A percentile compares a stretch with the other conserved stretches of the same genome.
These are phyloP conservation scores for Baronia brevicornis DNA, from an alignment of 2,888 invertebrate genomes.

Conservation along the genomic window DNA sequence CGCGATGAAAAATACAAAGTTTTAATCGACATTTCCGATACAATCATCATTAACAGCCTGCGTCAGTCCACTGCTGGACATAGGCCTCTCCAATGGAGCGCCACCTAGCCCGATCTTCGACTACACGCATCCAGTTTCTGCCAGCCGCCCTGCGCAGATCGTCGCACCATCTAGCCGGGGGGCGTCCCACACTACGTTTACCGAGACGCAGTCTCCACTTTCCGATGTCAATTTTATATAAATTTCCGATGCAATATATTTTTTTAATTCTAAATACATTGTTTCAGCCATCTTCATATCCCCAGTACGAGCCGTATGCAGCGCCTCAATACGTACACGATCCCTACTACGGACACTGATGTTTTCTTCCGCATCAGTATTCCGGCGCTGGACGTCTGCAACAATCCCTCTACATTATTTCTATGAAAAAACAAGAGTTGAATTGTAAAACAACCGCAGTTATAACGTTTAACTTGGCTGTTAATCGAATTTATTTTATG, in stretches of 20 bases:
- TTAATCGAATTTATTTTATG: not conserved
- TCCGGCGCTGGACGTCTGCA: constrained; percentile 19
- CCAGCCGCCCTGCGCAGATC: no score
- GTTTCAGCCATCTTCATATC: constrained; percentile 25
- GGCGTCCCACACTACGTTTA: no score
- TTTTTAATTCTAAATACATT: no score
- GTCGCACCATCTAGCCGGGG: no score
- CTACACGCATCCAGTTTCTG: no score
- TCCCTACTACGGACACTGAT: constrained; percentile 53
- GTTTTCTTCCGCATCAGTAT: constrained; percentile 3
- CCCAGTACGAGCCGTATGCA: constrained; percentile 25
- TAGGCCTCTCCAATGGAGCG: no score
- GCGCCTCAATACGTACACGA: constrained; percentile 39
- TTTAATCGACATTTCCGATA: not conserved
- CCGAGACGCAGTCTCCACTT: no score
- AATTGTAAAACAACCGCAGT: constrained; percentile 5
- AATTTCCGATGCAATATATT: no score
- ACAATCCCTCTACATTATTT: constrained; percentile 29
- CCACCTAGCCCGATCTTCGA: no score
- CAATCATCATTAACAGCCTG: not conserved
- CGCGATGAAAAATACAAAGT: no score
- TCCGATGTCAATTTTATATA: no score
- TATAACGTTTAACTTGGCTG: not conserved
- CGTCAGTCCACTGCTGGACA: no score
- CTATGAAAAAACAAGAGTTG: constrained; percentile 27